These are phyloP conservation scores for Hirudinaria manillensis DNA, from an alignment of 2,888 invertebrate species.

Conservation along the genomic window DNA sequence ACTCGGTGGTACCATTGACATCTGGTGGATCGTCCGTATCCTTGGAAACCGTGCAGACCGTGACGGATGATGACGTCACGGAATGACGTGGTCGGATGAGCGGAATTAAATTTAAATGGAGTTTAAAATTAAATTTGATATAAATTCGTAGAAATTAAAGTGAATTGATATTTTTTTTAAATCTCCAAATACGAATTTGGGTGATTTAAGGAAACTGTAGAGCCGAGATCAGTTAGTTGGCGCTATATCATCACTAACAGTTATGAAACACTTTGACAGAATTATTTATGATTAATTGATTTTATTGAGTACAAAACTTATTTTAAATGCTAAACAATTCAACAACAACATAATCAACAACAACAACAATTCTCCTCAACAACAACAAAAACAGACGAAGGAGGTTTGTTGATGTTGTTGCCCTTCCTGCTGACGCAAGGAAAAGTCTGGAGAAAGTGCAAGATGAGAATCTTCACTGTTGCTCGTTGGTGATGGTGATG, in stretches of 20 bases:
- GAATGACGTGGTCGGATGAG: background rate
- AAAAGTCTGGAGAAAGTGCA: conserved; percentile 85
- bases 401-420: conserved; percentile 91
- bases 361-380: background rate
- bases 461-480: conserved; percentile 95
- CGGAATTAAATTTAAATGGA: background rate
- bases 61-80: background rate
- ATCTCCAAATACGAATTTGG: too few species aligned
- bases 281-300: too few species aligned
- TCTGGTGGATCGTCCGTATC: conserved; percentile 95
- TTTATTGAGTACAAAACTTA: too few species aligned
- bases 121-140: background rate
- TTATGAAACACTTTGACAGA: too few species aligned
- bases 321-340: too few species aligned
- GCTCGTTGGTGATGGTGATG: conserved; percentile 61
- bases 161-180: too few species aligned
- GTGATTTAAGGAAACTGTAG: too few species aligned
- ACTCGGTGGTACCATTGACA: conserved; percentile 81
- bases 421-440: conserved; percentile 72
- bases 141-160: too few species aligned
- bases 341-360: background rate
- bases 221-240: too few species aligned
- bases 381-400: conserved; percentile 64
- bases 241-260: too few species aligned
- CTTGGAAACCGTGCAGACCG: conserved; percentile 42